Conservation (phyloP, 2,797 vertebrate genomes). For the Acanthis flammea region DNA sequence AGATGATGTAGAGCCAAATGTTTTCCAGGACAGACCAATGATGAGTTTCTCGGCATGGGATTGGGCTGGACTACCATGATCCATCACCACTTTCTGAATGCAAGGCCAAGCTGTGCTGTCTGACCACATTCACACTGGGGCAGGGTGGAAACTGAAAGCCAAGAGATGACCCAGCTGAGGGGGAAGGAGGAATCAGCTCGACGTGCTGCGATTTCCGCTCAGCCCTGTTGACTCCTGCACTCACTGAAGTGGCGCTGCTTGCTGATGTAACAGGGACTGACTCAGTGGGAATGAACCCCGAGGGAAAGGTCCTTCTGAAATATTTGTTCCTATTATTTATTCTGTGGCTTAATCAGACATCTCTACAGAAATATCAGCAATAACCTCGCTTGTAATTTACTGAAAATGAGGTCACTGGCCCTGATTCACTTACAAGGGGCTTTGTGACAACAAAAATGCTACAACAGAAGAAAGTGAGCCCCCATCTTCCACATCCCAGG, state of each 20-base stretch:
- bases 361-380: constrained; percentile 2
- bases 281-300: constrained; percentile 49
- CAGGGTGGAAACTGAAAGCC: neutral
- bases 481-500: neutral
- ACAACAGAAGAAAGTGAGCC: neutral
- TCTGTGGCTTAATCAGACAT: constrained; percentile 30
- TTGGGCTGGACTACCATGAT: neutral
- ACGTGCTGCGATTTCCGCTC: neutral
- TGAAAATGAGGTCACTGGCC: constrained; percentile 8
- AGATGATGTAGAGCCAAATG: neutral
- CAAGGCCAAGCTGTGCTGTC: neutral
- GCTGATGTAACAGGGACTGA: constrained; percentile 41
- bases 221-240: neutral
- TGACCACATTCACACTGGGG: neutral
- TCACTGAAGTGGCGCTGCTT: constrained; percentile 10
- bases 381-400: neutral
- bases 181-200: neutral
- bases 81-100: neutral
- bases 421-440: neutral
- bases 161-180: neutral
- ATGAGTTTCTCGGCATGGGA: accelerated
- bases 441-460: neutral
- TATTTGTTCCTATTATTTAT: constrained; percentile 50
- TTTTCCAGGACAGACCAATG: neutral
- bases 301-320: constrained; percentile 39